phyloP scores from a whole-genome alignment of 2,888 invertebrate genomes.

The Gari tellinella region DNA sequence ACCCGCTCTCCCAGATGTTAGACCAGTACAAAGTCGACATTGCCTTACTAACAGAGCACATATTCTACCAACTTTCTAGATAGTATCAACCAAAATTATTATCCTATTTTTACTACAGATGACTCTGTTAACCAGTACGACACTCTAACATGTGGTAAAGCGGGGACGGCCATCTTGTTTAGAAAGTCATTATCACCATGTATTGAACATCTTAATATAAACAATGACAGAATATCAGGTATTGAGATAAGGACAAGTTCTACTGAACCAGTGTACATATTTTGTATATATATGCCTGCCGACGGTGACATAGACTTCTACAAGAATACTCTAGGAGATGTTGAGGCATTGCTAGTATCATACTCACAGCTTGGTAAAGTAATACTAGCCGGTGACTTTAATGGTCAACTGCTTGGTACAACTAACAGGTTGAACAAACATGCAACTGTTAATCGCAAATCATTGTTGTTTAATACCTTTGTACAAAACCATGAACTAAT shows the following conservation, averaged over 20 bases:
- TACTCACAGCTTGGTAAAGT: neutral
- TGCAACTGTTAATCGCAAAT: no score
- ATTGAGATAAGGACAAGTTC: neutral
- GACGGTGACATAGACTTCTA: neutral
- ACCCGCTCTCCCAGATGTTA: neutral
- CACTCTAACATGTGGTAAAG: conserved; percentile 9
- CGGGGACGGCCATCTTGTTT: neutral
- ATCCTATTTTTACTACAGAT: conserved; percentile 1
- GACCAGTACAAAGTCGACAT: conserved; percentile 7
- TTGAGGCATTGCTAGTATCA: neutral
- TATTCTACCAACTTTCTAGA: neutral
- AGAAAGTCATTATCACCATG: neutral
- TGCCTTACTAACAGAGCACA: conserved; percentile 9
- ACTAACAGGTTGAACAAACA: no score
- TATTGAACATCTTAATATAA: no score
- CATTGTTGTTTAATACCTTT: no score
- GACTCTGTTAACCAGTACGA: neutral
- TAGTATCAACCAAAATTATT: neutral
- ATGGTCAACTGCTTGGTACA: neutral
- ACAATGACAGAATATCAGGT: conserved; percentile 5
- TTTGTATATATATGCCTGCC: conserved; percentile 10
- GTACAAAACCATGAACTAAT: no score
- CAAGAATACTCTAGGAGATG: neutral
- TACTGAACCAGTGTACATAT: neutral
- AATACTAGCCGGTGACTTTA: neutral